A percentile compares a stretch with the other conserved stretches of the same genome.
Evolutionary conservation across 2,113 vertebrate genomes (phyloP).

Genomic region (Dipodomys ordii): DNA sequence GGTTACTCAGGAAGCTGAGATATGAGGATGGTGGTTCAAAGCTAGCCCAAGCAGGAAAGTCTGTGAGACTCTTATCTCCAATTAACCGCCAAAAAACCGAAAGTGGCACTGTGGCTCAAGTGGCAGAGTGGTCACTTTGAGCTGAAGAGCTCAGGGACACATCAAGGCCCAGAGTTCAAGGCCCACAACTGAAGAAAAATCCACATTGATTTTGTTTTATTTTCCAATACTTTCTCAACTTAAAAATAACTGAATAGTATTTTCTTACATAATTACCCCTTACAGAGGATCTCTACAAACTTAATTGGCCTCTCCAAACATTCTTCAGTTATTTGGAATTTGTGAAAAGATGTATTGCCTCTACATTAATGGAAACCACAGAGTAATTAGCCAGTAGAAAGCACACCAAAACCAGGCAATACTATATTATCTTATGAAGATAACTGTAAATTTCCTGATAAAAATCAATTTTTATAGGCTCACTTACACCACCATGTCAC

Average conservation of each 20-base stretch:
- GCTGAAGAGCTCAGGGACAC: too few species aligned
- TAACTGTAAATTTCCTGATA: slow-evolving; percentile 76
- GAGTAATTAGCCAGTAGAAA: slow-evolving; percentile 67
- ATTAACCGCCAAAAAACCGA: too few species aligned
- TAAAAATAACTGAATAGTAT: slow-evolving; percentile 43
- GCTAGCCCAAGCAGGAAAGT: too few species aligned
- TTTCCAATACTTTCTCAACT: slow-evolving; percentile 22
- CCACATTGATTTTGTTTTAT: neutral
- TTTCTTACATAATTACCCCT: slow-evolving; percentile 21
- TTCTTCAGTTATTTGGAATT: slow-evolving; percentile 60
- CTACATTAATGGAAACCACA: slow-evolving; percentile 43
- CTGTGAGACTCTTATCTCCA: too few species aligned
- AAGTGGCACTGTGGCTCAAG: too few species aligned
- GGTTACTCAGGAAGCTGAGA: too few species aligned
- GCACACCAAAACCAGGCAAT: slow-evolving; percentile 43
- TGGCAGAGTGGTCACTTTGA: too few species aligned
- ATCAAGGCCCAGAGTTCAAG: too few species aligned
- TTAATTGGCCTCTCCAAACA: neutral
- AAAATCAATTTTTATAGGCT: slow-evolving; percentile 76
- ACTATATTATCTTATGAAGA: slow-evolving; percentile 66
- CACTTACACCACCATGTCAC: slow-evolving; percentile 69
- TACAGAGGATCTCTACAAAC: neutral
- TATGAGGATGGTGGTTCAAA: too few species aligned
- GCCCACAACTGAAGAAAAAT: too few species aligned
- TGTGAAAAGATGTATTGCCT: neutral